A percentile compares a stretch with the other conserved stretches of the same genome.
Evolutionary conservation across 2,113 vertebrate genomes (phyloP).

Genomic region (Urocitellus parryii): DNA sequence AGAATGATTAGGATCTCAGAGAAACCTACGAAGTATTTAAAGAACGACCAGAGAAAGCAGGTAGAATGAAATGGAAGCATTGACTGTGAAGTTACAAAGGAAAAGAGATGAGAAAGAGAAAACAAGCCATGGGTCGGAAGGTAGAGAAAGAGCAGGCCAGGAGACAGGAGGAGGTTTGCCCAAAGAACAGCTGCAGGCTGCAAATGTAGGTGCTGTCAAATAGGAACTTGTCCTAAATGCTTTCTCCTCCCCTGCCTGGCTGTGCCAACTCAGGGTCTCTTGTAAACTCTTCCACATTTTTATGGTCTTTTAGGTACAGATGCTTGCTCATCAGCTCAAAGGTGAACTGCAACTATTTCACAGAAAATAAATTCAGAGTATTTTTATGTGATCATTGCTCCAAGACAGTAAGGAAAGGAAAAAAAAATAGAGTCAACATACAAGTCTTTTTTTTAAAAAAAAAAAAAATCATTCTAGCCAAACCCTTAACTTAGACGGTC

Average conservation of each 20-base stretch:
- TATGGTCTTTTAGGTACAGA: conserved; percentile 59
- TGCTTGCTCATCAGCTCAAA: neutral
- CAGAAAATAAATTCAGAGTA: conserved; percentile 64
- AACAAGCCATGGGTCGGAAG: neutral
- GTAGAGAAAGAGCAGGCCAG: neutral
- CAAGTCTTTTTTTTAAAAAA: conserved; percentile 16
- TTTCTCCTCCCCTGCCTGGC: conserved; percentile 11
- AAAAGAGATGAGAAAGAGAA: conserved; percentile 21
- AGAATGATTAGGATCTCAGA: conserved; percentile 81
- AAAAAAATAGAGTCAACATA: neutral
- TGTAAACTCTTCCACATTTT: conserved; percentile 13
- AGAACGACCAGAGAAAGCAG: conserved; percentile 69
- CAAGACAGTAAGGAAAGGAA: neutral
- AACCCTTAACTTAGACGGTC: neutral
- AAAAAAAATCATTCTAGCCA: conserved; percentile 30
- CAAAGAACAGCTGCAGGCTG: neutral
- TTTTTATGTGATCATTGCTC: conserved; percentile 38
- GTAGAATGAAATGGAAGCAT: neutral
- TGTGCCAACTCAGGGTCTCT: conserved; percentile 19
- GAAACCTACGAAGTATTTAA: conserved; percentile 73
- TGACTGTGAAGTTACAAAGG: neutral
- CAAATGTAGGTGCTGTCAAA: conserved; percentile 35
- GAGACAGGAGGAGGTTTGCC: neutral
- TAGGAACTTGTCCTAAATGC: neutral
- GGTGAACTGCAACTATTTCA: conserved; percentile 59